These are phyloP conservation scores for Hemaris fuciformis DNA, from an alignment of 2,888 invertebrate genomes.

Conservation along the genomic window DNA sequence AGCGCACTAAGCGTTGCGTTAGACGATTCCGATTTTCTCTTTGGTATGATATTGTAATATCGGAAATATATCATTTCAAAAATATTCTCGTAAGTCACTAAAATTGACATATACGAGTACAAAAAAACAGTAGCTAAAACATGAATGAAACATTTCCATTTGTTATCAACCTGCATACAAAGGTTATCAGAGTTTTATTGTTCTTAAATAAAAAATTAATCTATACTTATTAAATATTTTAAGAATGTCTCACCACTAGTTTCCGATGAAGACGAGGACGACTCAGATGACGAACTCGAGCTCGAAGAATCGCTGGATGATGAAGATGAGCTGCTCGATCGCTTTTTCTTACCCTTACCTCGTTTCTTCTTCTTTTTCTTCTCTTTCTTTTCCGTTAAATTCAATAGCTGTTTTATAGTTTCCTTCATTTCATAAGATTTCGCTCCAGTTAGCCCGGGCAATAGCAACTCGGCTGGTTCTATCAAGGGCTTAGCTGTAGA, in stretches of 20 bases:
- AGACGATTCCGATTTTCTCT: not conserved
- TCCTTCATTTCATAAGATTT: constrained; percentile 84
- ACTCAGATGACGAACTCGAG: constrained; percentile 81
- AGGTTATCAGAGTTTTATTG: no score
- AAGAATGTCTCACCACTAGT: constrained; percentile 64
- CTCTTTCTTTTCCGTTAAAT: constrained; percentile 83
- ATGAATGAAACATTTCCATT: no score
- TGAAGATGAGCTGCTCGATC: constrained; percentile 84
- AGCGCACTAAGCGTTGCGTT: no score
- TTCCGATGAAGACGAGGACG: constrained; percentile 82
- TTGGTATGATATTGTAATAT: no score
- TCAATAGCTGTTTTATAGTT: constrained; percentile 84
- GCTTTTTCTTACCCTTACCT: constrained; percentile 84
- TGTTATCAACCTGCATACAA: no score
- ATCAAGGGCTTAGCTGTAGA: constrained; percentile 82
- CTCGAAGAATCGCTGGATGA: constrained; percentile 86
- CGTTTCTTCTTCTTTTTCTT: constrained; percentile 85
- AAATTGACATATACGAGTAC: no score
- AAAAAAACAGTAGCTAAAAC: no score
- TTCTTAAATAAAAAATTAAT: no score
- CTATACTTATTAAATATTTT: not conserved
- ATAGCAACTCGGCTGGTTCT: constrained; percentile 82
- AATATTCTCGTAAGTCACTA: no score
- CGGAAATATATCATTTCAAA: no score
- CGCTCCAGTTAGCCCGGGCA: constrained; percentile 81